Conservation (phyloP, 2,888 invertebrate species). For the Nebria brevicollis region DNA sequence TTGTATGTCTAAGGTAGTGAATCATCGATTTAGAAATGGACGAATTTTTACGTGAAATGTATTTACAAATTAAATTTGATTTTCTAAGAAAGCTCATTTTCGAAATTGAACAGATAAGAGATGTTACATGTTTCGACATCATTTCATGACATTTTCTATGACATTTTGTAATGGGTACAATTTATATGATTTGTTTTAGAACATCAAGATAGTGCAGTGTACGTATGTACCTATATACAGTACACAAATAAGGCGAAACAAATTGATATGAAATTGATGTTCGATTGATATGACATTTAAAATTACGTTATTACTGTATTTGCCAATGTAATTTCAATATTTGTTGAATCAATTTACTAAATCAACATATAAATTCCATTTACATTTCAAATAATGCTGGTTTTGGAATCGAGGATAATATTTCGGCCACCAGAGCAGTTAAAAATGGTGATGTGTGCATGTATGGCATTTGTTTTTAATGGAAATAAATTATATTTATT, state of each 20-base stretch:
- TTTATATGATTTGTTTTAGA: conserved; percentile 1
- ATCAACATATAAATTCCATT: background rate
- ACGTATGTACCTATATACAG: too few relatives aligned
- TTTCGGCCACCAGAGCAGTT: background rate
- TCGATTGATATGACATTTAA: conserved; percentile 41
- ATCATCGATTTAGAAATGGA: too few relatives aligned
- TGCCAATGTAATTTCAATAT: conserved; percentile 39
- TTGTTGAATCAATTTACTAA: background rate
- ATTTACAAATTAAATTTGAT: conserved; percentile 1
- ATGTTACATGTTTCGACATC: background rate
- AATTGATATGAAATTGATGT: conserved; percentile 39
- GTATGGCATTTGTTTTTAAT: background rate
- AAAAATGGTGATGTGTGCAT: background rate
- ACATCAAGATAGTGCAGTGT: background rate
- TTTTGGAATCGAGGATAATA: too few relatives aligned
- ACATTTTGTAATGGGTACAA: background rate
- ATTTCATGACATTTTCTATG: background rate
- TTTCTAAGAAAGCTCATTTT: background rate
- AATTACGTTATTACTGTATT: conserved; percentile 28
- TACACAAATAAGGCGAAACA: conserved; percentile 6
- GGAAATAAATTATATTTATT: conserved; percentile 1
- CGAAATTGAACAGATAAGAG: background rate
- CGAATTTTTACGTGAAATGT: background rate
- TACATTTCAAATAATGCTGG: too few relatives aligned
- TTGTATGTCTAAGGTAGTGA: too few relatives aligned